phyloP scores from a whole-genome alignment of 1,140 invertebrate species.

The Anthonomus grandis region DNA sequence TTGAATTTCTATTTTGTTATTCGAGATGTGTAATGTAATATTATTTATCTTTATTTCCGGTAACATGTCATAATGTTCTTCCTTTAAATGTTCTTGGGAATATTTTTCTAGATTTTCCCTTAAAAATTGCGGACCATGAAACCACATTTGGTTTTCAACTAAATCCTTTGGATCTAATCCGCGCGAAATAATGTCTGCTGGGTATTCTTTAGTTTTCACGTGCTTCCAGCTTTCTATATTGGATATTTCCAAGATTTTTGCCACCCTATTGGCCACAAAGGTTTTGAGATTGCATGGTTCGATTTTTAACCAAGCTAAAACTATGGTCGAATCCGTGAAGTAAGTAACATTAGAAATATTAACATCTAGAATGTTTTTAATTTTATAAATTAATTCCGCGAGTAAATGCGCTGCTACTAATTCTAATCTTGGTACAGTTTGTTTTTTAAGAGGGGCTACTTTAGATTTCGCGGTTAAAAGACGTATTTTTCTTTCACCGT shows the following conservation, averaged over 20 bases:
- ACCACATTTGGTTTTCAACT: too few relatives aligned
- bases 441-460: constrained; percentile 40
- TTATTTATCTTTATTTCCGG: too few relatives aligned
- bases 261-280: constrained; percentile 45
- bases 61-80: too few relatives aligned
- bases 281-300: constrained; percentile 32
- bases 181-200: constrained; percentile 48
- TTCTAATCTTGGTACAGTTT: constrained; percentile 37
- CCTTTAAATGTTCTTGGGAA: too few relatives aligned
- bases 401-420: constrained; percentile 30
- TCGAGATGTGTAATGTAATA: too few relatives aligned
- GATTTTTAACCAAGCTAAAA: constrained; percentile 37
- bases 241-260: constrained; percentile 43
- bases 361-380: constrained; percentile 19
- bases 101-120: too few relatives aligned
- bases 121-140: too few relatives aligned
- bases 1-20: too few relatives aligned
- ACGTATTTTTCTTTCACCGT: constrained; percentile 3
- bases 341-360: constrained; percentile 24
- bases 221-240: constrained; percentile 38
- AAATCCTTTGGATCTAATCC: constrained; percentile 39
- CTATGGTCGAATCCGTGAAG: constrained; percentile 50
- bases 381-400: constrained; percentile 21
- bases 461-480: constrained; percentile 38
- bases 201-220: constrained; percentile 26